Conservation (phyloP, 2,113 vertebrate species). For the Regulus satrapa region DNA sequence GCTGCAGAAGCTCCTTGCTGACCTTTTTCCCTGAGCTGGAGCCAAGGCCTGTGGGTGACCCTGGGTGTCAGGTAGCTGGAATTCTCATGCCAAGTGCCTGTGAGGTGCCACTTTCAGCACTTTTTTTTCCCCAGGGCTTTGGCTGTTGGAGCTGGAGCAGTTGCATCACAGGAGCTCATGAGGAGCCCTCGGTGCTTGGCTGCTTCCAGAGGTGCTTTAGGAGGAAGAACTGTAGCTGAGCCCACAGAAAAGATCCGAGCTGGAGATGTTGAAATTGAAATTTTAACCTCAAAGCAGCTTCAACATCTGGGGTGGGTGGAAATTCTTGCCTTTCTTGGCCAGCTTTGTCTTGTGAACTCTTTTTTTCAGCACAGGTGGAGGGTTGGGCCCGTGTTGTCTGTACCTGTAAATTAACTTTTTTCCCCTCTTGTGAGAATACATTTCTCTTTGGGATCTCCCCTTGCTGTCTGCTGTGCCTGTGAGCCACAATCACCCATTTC, state of each 20-base stretch:
- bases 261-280: not conserved
- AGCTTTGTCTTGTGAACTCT: not conserved
- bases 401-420: not conserved
- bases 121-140: not conserved
- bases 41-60: not conserved
- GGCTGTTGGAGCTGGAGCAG: not conserved
- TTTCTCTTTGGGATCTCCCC: not conserved
- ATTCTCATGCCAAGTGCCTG: not conserved
- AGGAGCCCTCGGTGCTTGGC: not conserved
- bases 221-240: not conserved
- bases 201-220: not conserved
- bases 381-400: not conserved
- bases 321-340: not conserved
- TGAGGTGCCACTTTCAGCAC: not conserved
- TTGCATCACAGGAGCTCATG: not conserved
- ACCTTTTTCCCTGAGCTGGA: not conserved
- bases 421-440: not conserved
- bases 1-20: not conserved
- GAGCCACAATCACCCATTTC: fast-evolving
- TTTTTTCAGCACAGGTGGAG: not conserved
- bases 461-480: not conserved
- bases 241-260: fast-evolving
- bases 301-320: not conserved
- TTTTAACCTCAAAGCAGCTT: not conserved
- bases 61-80: not conserved